Conservation (phyloP, 2,888 invertebrate genomes). For the Steinernema carpocapsae region DNA sequence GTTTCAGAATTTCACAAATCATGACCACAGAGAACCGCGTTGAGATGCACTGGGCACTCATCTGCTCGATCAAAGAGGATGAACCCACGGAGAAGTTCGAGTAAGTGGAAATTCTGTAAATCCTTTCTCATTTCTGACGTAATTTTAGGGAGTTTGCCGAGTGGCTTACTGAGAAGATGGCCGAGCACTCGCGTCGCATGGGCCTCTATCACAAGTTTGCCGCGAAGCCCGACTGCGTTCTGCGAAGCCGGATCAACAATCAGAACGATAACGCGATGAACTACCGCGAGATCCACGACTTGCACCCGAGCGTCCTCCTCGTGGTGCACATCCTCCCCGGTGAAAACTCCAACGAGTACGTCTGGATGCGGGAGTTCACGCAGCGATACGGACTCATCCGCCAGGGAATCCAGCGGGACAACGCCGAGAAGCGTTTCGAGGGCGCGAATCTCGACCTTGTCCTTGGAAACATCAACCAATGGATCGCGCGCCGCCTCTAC, state of each 20-base stretch:
- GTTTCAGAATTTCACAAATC: neutral
- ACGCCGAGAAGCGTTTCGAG: constrained; percentile 52
- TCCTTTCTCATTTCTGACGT: neutral
- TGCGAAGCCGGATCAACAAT: constrained; percentile 36
- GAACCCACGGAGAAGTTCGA: constrained; percentile 37
- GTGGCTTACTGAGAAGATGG: constrained; percentile 40
- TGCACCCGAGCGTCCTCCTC: constrained; percentile 52
- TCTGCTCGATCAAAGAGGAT: constrained; percentile 40
- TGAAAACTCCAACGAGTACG: constrained; percentile 56
- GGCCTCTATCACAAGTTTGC: constrained; percentile 38
- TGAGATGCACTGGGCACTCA: constrained; percentile 40
- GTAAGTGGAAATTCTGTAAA: constrained; percentile 35
- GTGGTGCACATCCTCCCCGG: constrained; percentile 63
- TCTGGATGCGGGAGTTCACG: constrained; percentile 56
- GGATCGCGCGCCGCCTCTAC: constrained; percentile 48
- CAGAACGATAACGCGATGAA: constrained; percentile 36
- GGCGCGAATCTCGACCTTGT: constrained; percentile 46
- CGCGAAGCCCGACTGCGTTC: constrained; percentile 36
- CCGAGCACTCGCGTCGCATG: constrained; percentile 23
- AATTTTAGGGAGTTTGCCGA: constrained; percentile 41
- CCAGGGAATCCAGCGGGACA: constrained; percentile 63
- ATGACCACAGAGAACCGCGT: neutral
- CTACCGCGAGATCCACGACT: constrained; percentile 34
- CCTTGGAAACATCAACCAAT: constrained; percentile 56
- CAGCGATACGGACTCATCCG: constrained; percentile 54